These are phyloP conservation scores for Spisula solida DNA, from an alignment of 2,888 invertebrate species.

Conservation along the genomic window DNA sequence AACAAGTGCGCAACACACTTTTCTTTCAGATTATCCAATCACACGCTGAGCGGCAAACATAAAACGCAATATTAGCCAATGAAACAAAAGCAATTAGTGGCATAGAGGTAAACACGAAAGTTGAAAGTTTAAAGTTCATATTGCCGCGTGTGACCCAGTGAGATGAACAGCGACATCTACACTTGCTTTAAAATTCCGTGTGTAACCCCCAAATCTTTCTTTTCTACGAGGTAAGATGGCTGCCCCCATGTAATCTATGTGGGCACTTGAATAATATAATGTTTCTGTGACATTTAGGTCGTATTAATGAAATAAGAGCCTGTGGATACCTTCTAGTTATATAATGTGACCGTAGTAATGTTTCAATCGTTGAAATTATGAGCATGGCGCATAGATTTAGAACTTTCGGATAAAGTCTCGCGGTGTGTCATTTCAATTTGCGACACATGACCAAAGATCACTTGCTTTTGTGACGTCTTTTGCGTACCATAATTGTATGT, in stretches of 20 bases:
- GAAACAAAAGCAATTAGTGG: slow-evolving; percentile 57
- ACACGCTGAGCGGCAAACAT: slow-evolving; percentile 49
- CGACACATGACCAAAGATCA: too few species aligned
- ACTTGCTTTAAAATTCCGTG: slow-evolving; percentile 41
- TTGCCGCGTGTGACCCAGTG: slow-evolving; percentile 61
- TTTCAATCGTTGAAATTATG: neutral
- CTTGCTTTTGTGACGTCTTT: too few species aligned
- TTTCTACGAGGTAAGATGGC: slow-evolving; percentile 74
- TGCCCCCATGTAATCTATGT: slow-evolving; percentile 63
- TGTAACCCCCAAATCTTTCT: slow-evolving; percentile 66
- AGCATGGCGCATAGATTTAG: neutral
- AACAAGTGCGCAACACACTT: slow-evolving; percentile 59
- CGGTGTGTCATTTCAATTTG: neutral
- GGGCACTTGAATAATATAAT: neutral
- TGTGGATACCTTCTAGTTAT: neutral
- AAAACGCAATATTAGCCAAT: slow-evolving; percentile 58
- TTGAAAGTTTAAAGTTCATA: slow-evolving; percentile 68
- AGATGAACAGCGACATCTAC: slow-evolving; percentile 61
- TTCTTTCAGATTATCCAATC: slow-evolving; percentile 60
- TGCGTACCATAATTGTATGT: too few species aligned
- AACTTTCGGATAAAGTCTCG: neutral
- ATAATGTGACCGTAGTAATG: too few species aligned
- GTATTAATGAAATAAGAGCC: neutral
- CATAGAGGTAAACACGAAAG: slow-evolving; percentile 24
- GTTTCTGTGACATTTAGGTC: neutral